Evolutionary conservation across 2,888 invertebrate genomes (phyloP).

Genomic region (Dicranocentrus wangi): DNA sequence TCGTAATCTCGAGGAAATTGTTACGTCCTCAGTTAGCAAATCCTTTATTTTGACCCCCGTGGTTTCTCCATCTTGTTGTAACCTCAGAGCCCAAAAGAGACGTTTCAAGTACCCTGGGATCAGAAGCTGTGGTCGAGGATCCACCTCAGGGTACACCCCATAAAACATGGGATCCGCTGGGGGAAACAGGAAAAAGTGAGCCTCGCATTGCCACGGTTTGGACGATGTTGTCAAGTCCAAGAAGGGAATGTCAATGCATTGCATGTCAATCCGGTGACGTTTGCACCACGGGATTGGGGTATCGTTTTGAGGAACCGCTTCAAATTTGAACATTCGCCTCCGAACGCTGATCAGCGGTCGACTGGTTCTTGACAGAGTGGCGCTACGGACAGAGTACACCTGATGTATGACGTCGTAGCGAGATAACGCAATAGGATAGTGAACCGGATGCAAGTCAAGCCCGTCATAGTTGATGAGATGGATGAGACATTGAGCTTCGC

Average conservation of each 20-base stretch:
- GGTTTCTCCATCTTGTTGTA: neutral
- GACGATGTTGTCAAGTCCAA: neutral
- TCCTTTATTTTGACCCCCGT: neutral
- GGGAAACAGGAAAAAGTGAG: constrained; percentile 8
- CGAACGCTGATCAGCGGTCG: neutral
- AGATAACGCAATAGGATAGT: neutral
- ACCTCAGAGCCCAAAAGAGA: neutral
- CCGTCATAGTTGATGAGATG: constrained; percentile 36
- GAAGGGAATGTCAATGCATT: constrained; percentile 36
- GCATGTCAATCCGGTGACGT: neutral
- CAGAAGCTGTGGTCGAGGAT: neutral
- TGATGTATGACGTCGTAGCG: constrained; percentile 16
- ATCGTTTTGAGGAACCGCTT: neutral
- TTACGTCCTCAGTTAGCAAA: neutral
- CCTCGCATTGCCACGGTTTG: constrained; percentile 17
- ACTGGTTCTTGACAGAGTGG: neutral
- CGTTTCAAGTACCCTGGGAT: neutral
- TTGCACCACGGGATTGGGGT: constrained; percentile 1
- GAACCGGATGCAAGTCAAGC: neutral
- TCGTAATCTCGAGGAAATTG: neutral
- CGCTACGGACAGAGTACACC: neutral
- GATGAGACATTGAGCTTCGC: neutral
- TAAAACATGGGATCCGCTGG: neutral
- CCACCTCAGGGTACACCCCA: neutral
- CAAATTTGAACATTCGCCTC: neutral